Evolutionary conservation across 2,113 vertebrate genomes (phyloP).

Genomic region (Anguilla rostrata): DNA sequence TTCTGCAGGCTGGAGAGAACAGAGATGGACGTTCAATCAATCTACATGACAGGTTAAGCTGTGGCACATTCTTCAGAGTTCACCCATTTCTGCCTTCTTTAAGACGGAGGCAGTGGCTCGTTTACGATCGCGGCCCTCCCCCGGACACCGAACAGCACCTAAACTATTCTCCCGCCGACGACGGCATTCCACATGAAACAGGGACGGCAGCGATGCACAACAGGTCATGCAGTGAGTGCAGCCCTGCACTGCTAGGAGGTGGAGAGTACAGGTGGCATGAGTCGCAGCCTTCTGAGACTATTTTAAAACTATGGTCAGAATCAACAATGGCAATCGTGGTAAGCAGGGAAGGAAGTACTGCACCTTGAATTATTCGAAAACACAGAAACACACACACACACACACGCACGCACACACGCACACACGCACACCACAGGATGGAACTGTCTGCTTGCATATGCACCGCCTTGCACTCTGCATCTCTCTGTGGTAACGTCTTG

Average conservation of each 20-base stretch:
- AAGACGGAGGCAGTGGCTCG: background rate
- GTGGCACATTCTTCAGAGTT: background rate
- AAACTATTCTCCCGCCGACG: conserved; percentile 16
- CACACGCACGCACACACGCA: no score
- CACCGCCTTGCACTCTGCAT: no score
- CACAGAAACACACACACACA: no score
- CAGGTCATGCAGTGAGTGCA: conserved; percentile 55
- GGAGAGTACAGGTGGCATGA: background rate
- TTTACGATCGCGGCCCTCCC: background rate
- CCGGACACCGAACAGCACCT: conserved; percentile 25
- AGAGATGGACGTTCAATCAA: conserved; percentile 48
- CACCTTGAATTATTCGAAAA: background rate
- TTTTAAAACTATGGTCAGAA: background rate
- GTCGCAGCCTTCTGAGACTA: background rate
- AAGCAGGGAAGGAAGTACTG: background rate
- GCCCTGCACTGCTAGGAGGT: conserved; percentile 32
- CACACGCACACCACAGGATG: no score
- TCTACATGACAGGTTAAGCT: no score
- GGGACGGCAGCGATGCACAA: conserved; percentile 3
- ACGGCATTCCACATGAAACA: conserved; percentile 34
- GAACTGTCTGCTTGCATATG: no score
- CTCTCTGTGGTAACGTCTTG: no score
- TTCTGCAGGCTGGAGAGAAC: conserved; percentile 65
- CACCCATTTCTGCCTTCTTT: background rate
- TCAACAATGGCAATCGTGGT: background rate